Evolutionary conservation across 2,888 invertebrate species (phyloP).

Genomic region (Pedicia rivosa): DNA sequence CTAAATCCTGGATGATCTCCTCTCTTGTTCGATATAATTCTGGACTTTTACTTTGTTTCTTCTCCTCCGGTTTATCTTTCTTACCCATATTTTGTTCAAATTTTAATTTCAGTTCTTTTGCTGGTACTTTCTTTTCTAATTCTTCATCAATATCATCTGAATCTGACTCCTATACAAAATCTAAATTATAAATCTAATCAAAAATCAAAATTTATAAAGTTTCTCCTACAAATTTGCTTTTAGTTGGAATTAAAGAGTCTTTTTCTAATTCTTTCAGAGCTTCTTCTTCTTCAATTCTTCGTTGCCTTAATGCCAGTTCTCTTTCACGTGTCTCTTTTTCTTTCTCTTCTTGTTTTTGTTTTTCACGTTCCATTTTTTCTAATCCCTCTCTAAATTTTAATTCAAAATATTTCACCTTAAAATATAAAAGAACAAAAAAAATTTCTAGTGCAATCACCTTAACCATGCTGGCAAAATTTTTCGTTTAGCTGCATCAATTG

Average conservation of each 20-base stretch:
- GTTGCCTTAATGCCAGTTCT: slow-evolving; percentile 38
- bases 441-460: slow-evolving; percentile 53
- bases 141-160: slow-evolving; percentile 21
- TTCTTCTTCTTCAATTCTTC: slow-evolving; percentile 34
- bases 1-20: slow-evolving; percentile 5
- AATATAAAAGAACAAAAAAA: background rate
- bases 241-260: slow-evolving; percentile 4
- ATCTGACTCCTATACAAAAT: slow-evolving; percentile 11
- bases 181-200: background rate
- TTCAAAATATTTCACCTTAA: too few relatives aligned
- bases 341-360: slow-evolving; percentile 69
- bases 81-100: background rate
- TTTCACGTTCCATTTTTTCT: slow-evolving; percentile 95
- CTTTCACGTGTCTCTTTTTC: slow-evolving; percentile 49
- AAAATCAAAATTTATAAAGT: background rate
- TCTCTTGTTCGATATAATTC: slow-evolving; percentile 3
- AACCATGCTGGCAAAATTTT: slow-evolving; percentile 96
- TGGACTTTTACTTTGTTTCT: slow-evolving; percentile 2
- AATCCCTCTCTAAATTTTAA: slow-evolving; percentile 43
- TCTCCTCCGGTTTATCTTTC: background rate
- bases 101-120: too few relatives aligned
- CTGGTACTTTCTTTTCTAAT: slow-evolving; percentile 20
- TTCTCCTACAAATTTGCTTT: slow-evolving; percentile 7
- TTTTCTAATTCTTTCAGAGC: slow-evolving; percentile 24
- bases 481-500: slow-evolving; percentile 67